Conservation (phyloP, 2,888 invertebrate species). For the Eupithecia subumbrata region DNA sequence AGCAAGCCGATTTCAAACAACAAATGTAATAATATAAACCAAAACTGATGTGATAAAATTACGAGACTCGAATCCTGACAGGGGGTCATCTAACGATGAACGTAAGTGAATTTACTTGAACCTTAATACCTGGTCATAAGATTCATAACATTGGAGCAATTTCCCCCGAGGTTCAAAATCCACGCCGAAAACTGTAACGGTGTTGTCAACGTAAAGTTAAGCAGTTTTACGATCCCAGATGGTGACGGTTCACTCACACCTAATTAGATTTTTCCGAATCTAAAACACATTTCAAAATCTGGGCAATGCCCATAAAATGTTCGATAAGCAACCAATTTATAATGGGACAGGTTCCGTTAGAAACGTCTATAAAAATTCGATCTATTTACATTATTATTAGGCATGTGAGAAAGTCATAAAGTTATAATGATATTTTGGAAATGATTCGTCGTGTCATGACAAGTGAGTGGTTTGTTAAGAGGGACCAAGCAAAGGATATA, state of each 20-base stretch:
- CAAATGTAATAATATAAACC: no score
- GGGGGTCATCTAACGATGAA: no score
- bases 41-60: no score
- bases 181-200: constrained; percentile 56
- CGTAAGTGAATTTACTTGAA: background rate
- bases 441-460: no score
- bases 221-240: constrained; percentile 49
- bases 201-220: constrained; percentile 51
- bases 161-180: background rate
- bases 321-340: constrained; percentile 32
- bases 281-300: constrained; percentile 30
- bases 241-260: constrained; percentile 40
- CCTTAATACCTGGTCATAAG: background rate
- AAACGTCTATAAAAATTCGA: constrained; percentile 31
- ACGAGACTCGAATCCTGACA: no score
- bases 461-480: no score
- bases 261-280: constrained; percentile 41
- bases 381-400: constrained; percentile 29
- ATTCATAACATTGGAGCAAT: background rate
- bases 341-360: constrained; percentile 30
- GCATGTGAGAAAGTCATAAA: constrained; percentile 16
- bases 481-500: no score
- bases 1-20: no score
- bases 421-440: background rate
- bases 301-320: constrained; percentile 29